Evolutionary conservation across 2,888 invertebrate species (phyloP).

Genomic region (Idaea aversata): DNA sequence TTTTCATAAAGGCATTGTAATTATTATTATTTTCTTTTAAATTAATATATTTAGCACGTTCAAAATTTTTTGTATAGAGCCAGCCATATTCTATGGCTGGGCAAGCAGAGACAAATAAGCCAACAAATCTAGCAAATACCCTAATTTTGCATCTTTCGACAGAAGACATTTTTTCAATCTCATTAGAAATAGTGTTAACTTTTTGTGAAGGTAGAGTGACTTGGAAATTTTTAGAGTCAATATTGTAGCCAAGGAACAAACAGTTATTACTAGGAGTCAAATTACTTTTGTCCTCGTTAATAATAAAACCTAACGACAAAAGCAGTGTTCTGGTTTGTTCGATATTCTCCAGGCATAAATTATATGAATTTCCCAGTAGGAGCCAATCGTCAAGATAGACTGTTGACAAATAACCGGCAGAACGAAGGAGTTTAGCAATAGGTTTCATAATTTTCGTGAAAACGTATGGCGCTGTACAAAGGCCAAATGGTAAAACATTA

Average conservation of each 20-base stretch:
- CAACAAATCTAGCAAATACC: slow-evolving; percentile 24
- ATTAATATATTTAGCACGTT: slow-evolving; percentile 24
- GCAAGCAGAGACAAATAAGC: slow-evolving; percentile 20
- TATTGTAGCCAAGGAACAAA: slow-evolving; percentile 21
- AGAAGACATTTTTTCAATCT: slow-evolving; percentile 11
- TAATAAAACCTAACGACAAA: slow-evolving; percentile 11
- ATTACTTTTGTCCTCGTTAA: slow-evolving; percentile 20
- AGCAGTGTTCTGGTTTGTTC: neutral
- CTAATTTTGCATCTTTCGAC: slow-evolving; percentile 12
- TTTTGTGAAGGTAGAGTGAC: no score
- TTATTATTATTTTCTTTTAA: no score
- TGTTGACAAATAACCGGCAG: neutral
- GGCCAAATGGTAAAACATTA: slow-evolving; percentile 5
- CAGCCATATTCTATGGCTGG: slow-evolving; percentile 24
- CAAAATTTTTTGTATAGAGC: slow-evolving; percentile 23
- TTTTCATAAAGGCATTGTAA: no score
- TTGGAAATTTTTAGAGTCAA: slow-evolving; percentile 12
- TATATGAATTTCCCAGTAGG: neutral
- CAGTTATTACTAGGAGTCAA: slow-evolving; percentile 10
- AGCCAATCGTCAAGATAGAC: slow-evolving; percentile 10
- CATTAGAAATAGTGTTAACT: slow-evolving; percentile 10
- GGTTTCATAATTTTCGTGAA: slow-evolving; percentile 9
- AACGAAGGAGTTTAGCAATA: neutral
- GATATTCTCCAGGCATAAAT: neutral
- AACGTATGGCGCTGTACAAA: slow-evolving; percentile 2